These are phyloP conservation scores for Alitta virens DNA, from an alignment of 2,888 invertebrate species.

Conservation along the genomic window DNA sequence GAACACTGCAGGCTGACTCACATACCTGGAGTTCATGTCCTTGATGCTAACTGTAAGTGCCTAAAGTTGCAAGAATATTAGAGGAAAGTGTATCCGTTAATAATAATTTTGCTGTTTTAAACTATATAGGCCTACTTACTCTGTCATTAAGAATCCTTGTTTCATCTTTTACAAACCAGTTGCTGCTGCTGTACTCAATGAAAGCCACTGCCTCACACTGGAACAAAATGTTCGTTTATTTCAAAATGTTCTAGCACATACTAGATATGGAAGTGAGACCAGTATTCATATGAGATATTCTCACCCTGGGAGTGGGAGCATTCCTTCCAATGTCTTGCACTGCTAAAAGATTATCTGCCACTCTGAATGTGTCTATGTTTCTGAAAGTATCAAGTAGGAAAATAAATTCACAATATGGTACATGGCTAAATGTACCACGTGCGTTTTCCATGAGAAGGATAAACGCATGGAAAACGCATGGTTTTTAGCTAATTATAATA, in stretches of 20 bases:
- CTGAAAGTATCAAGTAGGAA: neutral
- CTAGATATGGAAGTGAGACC: neutral
- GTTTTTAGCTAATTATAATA: no score
- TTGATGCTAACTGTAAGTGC: conserved; percentile 46
- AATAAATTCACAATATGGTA: neutral
- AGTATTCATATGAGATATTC: neutral
- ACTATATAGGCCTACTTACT: no score
- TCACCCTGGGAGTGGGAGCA: conserved; percentile 17
- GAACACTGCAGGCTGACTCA: conserved; percentile 36
- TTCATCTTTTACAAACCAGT: conserved; percentile 42
- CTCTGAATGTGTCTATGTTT: conserved; percentile 6
- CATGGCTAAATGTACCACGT: no score
- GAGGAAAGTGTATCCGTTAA: no score
- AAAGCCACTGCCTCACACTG: conserved; percentile 50
- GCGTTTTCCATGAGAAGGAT: no score
- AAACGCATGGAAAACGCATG: no score
- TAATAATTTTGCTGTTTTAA: no score
- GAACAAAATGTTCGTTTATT: conserved; percentile 14
- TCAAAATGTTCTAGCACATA: neutral
- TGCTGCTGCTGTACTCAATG: conserved; percentile 46
- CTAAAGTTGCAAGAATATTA: conserved; percentile 27
- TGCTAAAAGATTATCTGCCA: conserved; percentile 16
- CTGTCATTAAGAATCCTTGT: conserved; percentile 23
- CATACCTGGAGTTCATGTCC: conserved; percentile 32
- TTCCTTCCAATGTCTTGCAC: conserved; percentile 18